Base-by-base conservation (phyloP, 2,888 invertebrate species). In the Sussaba pulchella region DNA sequence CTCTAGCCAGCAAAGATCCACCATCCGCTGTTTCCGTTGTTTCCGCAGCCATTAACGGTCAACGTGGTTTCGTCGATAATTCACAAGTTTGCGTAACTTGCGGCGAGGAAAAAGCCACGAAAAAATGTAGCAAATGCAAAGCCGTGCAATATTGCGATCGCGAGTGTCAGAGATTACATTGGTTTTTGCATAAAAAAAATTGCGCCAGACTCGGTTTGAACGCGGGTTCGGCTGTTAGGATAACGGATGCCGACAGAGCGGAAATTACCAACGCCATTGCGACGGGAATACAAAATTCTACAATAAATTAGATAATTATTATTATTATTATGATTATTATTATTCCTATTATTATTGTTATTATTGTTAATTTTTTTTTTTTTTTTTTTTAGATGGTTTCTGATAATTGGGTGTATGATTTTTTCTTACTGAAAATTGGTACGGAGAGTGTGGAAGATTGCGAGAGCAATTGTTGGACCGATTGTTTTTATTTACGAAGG, bases 71-170 rank as follows among this genome's bases (percentile, higher is more conserved):
- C 91, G 94, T 95, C 12, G 94, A 95, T 84, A 93, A 92, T 86
- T 94, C 95, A 79, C 94, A 96, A 12, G 94, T 95, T 66, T 98
- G 99, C 91, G 95, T 95, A 75, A 96, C 98, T 0, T 99, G 98
- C 89, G 97, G 97, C 0, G 97, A 98, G 88, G 97, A 97, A 87
- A 96, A 96, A 85, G 97, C 98, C 0, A 95, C 95, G 6, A 99
- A 98, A 91, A 97, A 98, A 91, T 99, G 99, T 92, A 96, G 98
- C 9, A 97, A 97, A 91, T 99, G 99, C 92, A 98, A 98, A 94
- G 94, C 95, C 75, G 98, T 98, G 67, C 96, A 97, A 90, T 99
- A 99, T 91, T 99, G 99, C 93, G 97, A 98, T 92, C 94, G 97
- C 79, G 96, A 97, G 89, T 99, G 99, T 91, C 99, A 99, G 92